These are phyloP conservation scores for Cervus canadensis DNA, from an alignment of 2,113 vertebrate species.

Conservation along the genomic window DNA sequence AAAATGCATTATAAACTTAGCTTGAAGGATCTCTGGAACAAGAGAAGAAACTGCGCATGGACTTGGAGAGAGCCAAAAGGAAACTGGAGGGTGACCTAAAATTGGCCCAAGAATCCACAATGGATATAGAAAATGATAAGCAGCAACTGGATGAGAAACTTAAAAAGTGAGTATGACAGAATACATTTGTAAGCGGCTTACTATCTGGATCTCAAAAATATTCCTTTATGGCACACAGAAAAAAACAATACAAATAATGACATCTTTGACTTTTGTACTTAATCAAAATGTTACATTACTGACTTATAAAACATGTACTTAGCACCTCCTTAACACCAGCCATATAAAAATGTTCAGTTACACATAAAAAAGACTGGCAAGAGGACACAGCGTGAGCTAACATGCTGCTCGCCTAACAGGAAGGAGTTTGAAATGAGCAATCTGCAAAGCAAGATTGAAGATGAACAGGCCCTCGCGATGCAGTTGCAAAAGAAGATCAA, in stretches of 20 bases:
- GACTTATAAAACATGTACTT: background rate
- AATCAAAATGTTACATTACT: background rate
- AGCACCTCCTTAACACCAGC: background rate
- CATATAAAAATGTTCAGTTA: background rate
- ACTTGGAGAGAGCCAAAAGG: conserved; percentile 88
- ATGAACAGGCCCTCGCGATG: conserved; percentile 79
- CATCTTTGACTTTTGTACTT: background rate
- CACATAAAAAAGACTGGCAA: background rate
- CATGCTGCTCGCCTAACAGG: conserved; percentile 65
- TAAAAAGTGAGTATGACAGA: conserved; percentile 80
- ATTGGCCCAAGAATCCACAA: conserved; percentile 83
- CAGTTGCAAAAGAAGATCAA: conserved; percentile 89
- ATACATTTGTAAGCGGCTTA: background rate
- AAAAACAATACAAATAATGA: background rate
- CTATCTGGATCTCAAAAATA: background rate
- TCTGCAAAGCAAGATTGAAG: conserved; percentile 84
- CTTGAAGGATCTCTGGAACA: conserved; percentile 90
- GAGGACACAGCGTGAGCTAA: background rate
- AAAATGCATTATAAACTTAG: conserved; percentile 67
- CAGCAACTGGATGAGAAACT: conserved; percentile 84
- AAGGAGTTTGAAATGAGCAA: conserved; percentile 87
- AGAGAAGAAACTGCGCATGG: conserved; percentile 89
- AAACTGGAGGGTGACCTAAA: conserved; percentile 89
- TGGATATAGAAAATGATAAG: conserved; percentile 86
- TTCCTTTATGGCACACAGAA: background rate